Conservation (phyloP, 2,888 invertebrate species). For the Xylophagus ater region DNA sequence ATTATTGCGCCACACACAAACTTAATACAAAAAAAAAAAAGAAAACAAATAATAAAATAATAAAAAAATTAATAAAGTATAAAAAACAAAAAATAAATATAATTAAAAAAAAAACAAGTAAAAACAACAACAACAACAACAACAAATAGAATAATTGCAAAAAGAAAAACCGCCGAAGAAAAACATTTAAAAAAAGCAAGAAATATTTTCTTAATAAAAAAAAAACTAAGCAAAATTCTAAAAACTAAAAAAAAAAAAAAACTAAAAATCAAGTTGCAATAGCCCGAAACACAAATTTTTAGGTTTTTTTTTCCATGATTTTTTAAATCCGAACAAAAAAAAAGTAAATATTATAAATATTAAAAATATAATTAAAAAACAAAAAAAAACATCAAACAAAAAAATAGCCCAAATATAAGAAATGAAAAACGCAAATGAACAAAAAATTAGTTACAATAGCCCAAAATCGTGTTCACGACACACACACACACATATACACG, state of each 20-base stretch:
- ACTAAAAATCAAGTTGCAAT: too few species aligned
- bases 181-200: conserved; percentile 2
- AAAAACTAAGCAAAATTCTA: background rate
- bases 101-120: background rate
- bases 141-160: conserved; percentile 3
- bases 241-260: background rate
- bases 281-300: too few species aligned
- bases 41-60: conserved; percentile 1
- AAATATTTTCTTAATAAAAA: conserved; percentile 2
- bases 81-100: background rate
- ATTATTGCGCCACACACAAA: background rate
- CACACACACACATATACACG: conserved; percentile 6
- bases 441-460: conserved; percentile 16
- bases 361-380: conserved; percentile 3
- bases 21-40: background rate
- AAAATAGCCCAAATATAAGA: background rate
- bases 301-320: too few species aligned
- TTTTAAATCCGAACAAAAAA: background rate
- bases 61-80: background rate
- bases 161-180: too few species aligned
- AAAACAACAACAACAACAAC: background rate
- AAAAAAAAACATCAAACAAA: conserved; percentile 4
- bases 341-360: background rate
- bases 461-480: conserved; percentile 9
- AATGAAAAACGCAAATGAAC: background rate